A percentile compares a stretch with the other conserved stretches of the same genome.
Conservation (phyloP, 2,113 vertebrate genomes). For the Clarias macrocephalus region DNA sequence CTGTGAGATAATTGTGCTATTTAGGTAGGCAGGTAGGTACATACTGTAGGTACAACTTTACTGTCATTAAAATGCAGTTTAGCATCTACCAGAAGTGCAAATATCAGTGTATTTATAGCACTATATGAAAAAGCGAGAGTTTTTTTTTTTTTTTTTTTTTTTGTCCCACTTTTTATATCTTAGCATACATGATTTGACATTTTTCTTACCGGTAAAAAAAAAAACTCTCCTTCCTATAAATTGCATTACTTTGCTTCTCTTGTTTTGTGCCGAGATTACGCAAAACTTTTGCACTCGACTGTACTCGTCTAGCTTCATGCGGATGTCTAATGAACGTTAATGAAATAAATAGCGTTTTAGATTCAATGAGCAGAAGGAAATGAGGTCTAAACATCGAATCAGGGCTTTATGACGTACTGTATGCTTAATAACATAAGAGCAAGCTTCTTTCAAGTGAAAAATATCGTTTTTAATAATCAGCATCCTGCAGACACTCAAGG, state of each 20-base stretch:
- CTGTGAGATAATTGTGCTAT: neutral
- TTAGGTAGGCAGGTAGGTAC: too few relatives aligned
- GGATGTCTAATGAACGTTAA: neutral
- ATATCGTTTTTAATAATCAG: neutral
- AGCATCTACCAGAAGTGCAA: too few relatives aligned
- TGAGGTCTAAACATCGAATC: constrained; percentile 3
- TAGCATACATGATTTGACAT: neutral
- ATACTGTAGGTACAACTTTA: too few relatives aligned
- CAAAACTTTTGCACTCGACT: neutral
- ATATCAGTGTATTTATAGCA: neutral
- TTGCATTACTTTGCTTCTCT: neutral
- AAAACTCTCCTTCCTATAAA: neutral
- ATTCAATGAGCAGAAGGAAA: constrained; percentile 29
- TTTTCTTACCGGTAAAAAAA: neutral
- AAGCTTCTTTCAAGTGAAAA: constrained; percentile 3
- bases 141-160: neutral
- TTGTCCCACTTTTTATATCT: neutral
- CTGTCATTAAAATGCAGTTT: too few relatives aligned
- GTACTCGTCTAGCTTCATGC: neutral
- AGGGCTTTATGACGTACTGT: neutral
- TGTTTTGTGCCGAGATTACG: neutral
- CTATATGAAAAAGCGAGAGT: neutral
- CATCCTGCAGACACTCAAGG: neutral
- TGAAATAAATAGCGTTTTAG: constrained; percentile 16
- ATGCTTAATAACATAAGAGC: constrained; percentile 7